Conservation (phyloP, 2,888 invertebrate species). For the Operophtera brumata region DNA sequence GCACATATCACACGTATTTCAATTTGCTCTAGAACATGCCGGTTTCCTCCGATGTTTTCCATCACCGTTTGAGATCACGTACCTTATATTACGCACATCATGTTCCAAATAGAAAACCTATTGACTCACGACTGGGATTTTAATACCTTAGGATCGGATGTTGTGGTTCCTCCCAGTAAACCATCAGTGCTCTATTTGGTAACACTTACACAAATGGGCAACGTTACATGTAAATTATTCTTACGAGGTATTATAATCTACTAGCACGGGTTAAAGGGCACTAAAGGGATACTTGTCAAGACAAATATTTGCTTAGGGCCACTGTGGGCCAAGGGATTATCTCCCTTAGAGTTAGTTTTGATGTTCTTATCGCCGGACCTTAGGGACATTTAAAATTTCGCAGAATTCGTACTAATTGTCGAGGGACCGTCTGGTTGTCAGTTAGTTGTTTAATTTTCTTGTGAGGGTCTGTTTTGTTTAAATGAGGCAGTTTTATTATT, state of each 20-base stretch:
- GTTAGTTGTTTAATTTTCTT: slow-evolving; percentile 23
- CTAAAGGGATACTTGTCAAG: slow-evolving; percentile 39
- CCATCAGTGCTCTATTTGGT: too few relatives aligned
- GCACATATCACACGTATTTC: too few relatives aligned
- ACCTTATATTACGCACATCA: too few relatives aligned
- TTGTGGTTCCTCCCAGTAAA: too few relatives aligned
- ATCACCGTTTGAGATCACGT: too few relatives aligned
- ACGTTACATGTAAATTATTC: slow-evolving; percentile 33
- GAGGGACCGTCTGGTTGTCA: slow-evolving; percentile 20
- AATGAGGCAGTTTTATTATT: too few relatives aligned
- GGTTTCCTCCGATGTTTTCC: too few relatives aligned
- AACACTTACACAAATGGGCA: background rate
- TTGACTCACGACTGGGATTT: too few relatives aligned
- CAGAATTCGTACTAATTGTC: slow-evolving; percentile 24
- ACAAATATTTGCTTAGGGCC: slow-evolving; percentile 47
- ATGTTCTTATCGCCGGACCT: slow-evolving; percentile 32
- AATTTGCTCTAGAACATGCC: too few relatives aligned
- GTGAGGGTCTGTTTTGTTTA: background rate
- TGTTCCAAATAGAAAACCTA: too few relatives aligned
- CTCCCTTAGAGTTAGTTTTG: slow-evolving; percentile 34
- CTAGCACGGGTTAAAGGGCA: slow-evolving; percentile 34
- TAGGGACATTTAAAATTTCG: slow-evolving; percentile 28
- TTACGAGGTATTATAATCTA: slow-evolving; percentile 35
- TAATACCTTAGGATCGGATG: too few relatives aligned
- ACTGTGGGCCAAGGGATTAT: slow-evolving; percentile 39